Base-by-base conservation (phyloP, 2,888 invertebrate species). In the Hypomecis atomaria region DNA sequence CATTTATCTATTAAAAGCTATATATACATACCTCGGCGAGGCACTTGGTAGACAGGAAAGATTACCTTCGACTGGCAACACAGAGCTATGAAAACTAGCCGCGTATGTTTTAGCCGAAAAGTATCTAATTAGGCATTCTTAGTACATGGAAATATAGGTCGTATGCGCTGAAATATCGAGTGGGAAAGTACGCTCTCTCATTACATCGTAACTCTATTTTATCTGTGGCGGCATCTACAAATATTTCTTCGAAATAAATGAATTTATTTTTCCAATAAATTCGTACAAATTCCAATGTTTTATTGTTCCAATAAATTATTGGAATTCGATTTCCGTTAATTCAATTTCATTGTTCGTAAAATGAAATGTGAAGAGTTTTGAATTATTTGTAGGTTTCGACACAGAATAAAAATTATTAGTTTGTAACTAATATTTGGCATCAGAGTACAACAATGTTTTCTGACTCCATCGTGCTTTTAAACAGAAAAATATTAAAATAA, bases 341-440 rank as follows among this genome's bases (percentile, higher is more conserved):
- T 9, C 23, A 45, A 9, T 45, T 13, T 45, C 23, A 23, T 23
- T 23, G 1, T 23, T 23, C 23, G 38, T 38, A 38, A 38, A 38
- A 38, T 8, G 38, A 6, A 6, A 43, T 11, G 6, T 56, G 6
- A 40, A n/a, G 38, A 11, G 47, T 33, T 47, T 38, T 42, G 44
- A 66, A 66, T 62, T 65, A 60, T 55, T 56, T 52, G 52, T 52
- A 59, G 50, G 37, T 40, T 36, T 65, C 66, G 48, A 33, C 58
- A 58, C 34, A 56, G 55, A 50, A 40, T 38, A 48, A 58, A 58
- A 53, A 69, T 53, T 85, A 86, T 83, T 83, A 86, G 84, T 82
- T 77, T 79, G 56, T 71, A 86, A 88, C 87, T 82, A 87, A 87
- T 85, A 87, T 88, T 88, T 88, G 88, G 86, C 88, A 85, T 87